These are phyloP conservation scores for Nestor notabilis DNA, from an alignment of 2,113 vertebrate species.

Conservation along the genomic window DNA sequence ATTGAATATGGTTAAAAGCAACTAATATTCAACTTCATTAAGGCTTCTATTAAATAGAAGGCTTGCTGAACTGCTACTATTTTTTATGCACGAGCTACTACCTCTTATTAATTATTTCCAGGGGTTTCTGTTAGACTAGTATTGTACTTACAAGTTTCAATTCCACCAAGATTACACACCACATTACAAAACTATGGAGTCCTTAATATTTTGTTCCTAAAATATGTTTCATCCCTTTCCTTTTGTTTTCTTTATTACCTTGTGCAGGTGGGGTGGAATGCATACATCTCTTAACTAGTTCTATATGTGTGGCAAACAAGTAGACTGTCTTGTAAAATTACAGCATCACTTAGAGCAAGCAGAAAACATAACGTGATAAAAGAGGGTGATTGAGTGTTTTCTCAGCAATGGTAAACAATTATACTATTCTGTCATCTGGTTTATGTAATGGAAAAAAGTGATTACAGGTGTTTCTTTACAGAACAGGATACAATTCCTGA, in stretches of 20 bases:
- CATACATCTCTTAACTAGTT: not conserved
- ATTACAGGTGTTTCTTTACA: conserved; percentile 65
- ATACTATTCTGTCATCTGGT: conserved; percentile 23
- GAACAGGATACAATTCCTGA: conserved; percentile 54
- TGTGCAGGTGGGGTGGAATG: not conserved
- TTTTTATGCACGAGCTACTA: conserved; percentile 1
- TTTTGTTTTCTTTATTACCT: not conserved
- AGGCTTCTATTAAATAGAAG: conserved; percentile 52
- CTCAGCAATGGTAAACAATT: conserved; percentile 27
- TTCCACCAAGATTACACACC: not conserved
- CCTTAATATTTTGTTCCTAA: not conserved
- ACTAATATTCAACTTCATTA: conserved; percentile 69
- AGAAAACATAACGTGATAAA: conserved; percentile 52
- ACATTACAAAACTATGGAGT: not conserved
- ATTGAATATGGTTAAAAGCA: conserved; percentile 58
- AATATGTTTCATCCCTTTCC: not conserved
- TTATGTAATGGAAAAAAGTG: conserved; percentile 49
- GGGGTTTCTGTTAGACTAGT: not conserved
- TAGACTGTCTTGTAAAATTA: not conserved
- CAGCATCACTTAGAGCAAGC: not conserved
- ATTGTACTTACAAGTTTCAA: conserved; percentile 18
- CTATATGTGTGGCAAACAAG: not conserved
- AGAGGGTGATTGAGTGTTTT: conserved; percentile 37
- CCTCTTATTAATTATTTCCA: conserved; percentile 48
- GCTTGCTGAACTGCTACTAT: conserved; percentile 38